A percentile compares a stretch with the other conserved stretches of the same genome.
Conservation (phyloP, 2,888 invertebrate genomes). For the Tupiocoris notatus region DNA sequence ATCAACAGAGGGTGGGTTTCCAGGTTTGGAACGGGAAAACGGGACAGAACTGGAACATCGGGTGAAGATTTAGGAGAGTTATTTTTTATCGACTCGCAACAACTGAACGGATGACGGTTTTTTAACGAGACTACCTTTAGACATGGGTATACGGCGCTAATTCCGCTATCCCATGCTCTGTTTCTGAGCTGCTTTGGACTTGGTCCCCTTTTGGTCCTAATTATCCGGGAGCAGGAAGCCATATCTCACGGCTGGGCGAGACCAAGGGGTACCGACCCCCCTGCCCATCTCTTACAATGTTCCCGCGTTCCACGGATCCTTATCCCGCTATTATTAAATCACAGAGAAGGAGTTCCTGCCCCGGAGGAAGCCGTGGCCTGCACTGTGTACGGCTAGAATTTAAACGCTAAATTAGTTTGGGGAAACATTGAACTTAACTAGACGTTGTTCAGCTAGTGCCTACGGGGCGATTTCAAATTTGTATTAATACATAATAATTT, state of each 20-base stretch:
- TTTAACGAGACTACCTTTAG: background rate
- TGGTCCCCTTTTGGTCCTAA: conserved; percentile 17
- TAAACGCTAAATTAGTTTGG: background rate
- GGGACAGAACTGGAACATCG: no score
- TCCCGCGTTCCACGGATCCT: no score
- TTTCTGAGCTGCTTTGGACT: background rate
- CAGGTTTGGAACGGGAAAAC: background rate
- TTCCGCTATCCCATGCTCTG: background rate
- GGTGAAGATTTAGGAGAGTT: no score
- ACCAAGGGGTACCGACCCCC: background rate
- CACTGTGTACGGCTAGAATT: background rate
- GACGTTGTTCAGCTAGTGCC: no score
- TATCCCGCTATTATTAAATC: background rate
- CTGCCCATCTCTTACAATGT: no score
- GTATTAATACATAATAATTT: no score
- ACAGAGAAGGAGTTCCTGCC: background rate
- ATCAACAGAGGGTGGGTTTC: background rate
- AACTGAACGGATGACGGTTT: background rate
- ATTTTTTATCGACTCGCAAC: background rate
- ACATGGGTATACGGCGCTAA: background rate
- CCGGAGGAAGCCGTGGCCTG: background rate
- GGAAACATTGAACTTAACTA: no score
- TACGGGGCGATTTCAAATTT: no score
- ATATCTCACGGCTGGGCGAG: conserved; percentile 39
- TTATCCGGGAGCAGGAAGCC: conserved; percentile 42